phyloP scores from a whole-genome alignment of 2,797 vertebrate genomes.

The Eremophila alpestris region DNA sequence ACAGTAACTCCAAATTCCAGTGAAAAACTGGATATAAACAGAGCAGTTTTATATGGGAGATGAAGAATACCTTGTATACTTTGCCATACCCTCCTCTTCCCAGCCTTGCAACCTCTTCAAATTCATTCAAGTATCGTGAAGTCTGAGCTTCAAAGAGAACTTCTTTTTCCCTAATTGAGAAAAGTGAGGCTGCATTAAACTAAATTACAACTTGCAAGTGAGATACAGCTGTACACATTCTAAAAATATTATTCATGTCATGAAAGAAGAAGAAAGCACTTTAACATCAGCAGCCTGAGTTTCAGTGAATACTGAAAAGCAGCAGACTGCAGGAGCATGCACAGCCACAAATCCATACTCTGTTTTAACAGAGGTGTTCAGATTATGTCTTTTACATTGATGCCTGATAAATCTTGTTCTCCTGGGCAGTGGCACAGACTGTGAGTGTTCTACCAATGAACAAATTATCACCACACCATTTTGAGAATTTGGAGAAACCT shows the following conservation, averaged over 20 bases:
- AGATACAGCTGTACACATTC: not conserved
- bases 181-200: not conserved
- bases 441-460: not conserved
- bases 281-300: not conserved
- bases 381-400: not conserved
- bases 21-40: not conserved
- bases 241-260: not conserved
- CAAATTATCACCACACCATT: not conserved
- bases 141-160: conserved; percentile 88
- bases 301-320: not conserved
- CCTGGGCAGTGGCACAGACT: not conserved
- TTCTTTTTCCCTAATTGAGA: conserved; percentile 68
- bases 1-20: not conserved
- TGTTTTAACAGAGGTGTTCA: not conserved
- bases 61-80: conserved; percentile 88
- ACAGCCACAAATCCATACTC: not conserved
- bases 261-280: not conserved
- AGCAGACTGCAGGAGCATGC: not conserved
- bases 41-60: not conserved
- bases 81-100: conserved; percentile 95
- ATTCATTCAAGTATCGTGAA: conserved; percentile 94
- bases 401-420: not conserved
- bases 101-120: conserved; percentile 88
- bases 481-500: not conserved
- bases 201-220: not conserved